Evolutionary conservation across 2,113 vertebrate species (phyloP), one percentile per base, ranked within the genome.

Genomic region (Rutilus rutilus): DNA sequence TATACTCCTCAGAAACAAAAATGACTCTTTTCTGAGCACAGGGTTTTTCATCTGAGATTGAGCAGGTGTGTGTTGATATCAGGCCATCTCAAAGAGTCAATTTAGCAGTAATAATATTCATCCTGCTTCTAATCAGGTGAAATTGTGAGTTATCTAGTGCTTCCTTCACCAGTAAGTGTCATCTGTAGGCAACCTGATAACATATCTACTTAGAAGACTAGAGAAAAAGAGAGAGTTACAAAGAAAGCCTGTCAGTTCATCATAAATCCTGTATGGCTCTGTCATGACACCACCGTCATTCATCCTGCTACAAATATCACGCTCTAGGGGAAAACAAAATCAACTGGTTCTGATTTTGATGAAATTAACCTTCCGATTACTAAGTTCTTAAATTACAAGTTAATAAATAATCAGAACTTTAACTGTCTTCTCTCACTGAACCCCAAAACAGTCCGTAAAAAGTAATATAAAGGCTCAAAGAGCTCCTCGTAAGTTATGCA

Each of bases 91-190:
- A 73, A 54, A n/a, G 33, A 52, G 33, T 80, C 64, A 19, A 42
- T 80, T 86, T 80, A 86, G 77, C 84, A 79, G 47, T 78, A 78
- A 78, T 78, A 85, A 45, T 71, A 59, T 19, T 15, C 59, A 1
- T 47, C 77, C 52, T 27, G 11, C 21, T 69, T 79, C 47, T 59
- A 11, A 39, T 85, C 47, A 39, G 50, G 64, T 64, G 14, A 30
- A 80, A 65, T 9, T 17, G 65, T 27, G 50, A 47, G 33, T 50
- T 5, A 80, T 52, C 39, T 47, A 62, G 65, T 4, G 25, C 64
- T 80, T 67, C 50, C 52, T 36, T 73, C 10, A n/a, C 50, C 52
- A 25, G 77, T 50, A 62, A 14, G 54, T 59, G 76, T 73, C 27
- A 36, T 79, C 47, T 79, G 76, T 15, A 85, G 10, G 62, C 27